Base-by-base conservation (phyloP, 2,797 vertebrate genomes). In the Bufotes viridis region DNA sequence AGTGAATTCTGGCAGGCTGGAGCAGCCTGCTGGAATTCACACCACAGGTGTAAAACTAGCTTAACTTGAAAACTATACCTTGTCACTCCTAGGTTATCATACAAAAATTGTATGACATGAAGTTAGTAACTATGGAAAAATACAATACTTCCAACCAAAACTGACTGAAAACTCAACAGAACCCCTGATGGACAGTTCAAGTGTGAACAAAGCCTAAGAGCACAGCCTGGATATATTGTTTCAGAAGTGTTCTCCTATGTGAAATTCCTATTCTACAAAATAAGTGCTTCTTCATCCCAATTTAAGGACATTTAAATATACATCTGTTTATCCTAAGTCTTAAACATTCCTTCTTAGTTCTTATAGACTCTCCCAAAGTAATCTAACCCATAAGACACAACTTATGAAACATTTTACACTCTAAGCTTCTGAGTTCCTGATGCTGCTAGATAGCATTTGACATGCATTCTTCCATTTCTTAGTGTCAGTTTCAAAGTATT, bases 401-500 rank as follows among this genome's bases (percentile, higher is more conserved):
- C 6, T 15, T 34, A 3, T 49, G 12, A 51, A 4, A 65, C 53
- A 51, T 65, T 61, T 82, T 15, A 57, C 65, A 17, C 24, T 70
- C 17, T 72, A 51, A 83, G 53, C 49, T 20, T 81, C 20, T 70
- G 17, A 42, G 69, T 72, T 70, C 8, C 53, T 29, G 76, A 34
- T 7, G 15, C 13, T 72, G n/a, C 17, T 11, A 7, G 65, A 29
- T n/a, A 57, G 72, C 65, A 0, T 42, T 26, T 82, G n/a, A 14
- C 20, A 82, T 55, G n/a, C 24, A 83, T 70, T 70, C 81, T 55
- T 53, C 13, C 22, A 65, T 69, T 24, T 55, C 65, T 65, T 63
- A 81, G 80, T 82, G 69, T 67, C 17, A 53, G n/a, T 24, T 49
- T 82, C 15, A 67, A 65, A 63, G 61, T 24, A 70, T 57, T 83